Evolutionary conservation across 2,888 invertebrate species (phyloP).

Genomic region (Ametastegia equiseti): DNA sequence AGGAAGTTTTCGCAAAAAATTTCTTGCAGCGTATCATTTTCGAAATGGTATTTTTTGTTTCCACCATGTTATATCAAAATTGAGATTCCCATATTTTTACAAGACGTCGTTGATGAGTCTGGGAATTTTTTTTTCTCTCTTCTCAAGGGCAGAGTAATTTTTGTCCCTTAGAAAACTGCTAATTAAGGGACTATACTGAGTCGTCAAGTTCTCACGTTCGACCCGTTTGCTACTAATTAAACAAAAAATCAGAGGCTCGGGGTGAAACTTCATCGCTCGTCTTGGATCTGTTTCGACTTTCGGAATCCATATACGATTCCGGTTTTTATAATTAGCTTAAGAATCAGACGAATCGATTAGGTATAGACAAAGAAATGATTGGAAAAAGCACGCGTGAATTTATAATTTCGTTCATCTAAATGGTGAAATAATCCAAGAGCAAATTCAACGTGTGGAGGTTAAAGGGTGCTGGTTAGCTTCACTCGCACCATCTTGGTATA

Average conservation of each 20-base stretch:
- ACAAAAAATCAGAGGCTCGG: not conserved
- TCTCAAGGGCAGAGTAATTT: not conserved
- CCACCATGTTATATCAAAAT: not conserved
- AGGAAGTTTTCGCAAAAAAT: no score
- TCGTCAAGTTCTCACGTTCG: slow-evolving; percentile 38
- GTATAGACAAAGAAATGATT: no score
- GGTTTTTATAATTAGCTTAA: no score
- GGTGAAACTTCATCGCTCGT: not conserved
- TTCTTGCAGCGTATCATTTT: no score
- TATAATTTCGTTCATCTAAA: not conserved
- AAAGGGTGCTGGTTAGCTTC: slow-evolving; percentile 10
- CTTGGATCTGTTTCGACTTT: not conserved
- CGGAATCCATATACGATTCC: no score
- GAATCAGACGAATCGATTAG: not conserved
- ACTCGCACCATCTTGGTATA: not conserved
- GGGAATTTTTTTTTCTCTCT: slow-evolving; percentile 2
- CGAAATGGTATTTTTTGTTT: no score
- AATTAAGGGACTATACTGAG: slow-evolving; percentile 2
- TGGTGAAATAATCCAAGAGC: not conserved
- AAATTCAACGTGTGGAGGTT: not conserved
- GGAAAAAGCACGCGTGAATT: not conserved
- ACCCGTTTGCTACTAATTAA: slow-evolving; percentile 13
- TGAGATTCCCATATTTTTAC: not conserved
- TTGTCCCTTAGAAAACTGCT: slow-evolving; percentile 25
- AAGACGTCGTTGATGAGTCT: not conserved